Base-by-base conservation (phyloP, 1,140 invertebrate species). In the Neelides sp. region DNA sequence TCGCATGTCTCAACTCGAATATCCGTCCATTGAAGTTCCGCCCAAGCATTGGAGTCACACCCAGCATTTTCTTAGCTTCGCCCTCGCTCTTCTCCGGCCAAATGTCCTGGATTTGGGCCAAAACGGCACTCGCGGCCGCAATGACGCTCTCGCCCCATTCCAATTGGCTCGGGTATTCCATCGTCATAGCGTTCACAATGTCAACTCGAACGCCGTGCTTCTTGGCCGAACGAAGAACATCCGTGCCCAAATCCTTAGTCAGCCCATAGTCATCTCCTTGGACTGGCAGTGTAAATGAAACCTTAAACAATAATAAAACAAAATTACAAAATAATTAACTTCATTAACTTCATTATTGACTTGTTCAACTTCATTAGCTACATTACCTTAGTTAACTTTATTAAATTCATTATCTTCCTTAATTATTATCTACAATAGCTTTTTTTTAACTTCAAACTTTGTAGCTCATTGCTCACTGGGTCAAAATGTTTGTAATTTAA, bases 101-200 rank as follows among this genome's bases (percentile, higher is more conserved):
- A 26, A 63, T 54, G 34, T 48, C 34, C 45, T 56, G 55, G 55
- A 63, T 56, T 50, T 63, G 61, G 12, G 27, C 49, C 3, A 57
- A 22, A 4, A 57, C 51, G 10, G 55, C 45, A 30, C 58, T 47
- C 3, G 39, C 48, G 8, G 61, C 61, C 8, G 32, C 28, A 26
- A 63, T 61, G 7, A 62, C 54, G 10, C 52, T 43, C n/a, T 63
- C 59, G 15, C 62, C 62, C 56, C 57, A 63, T 30, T 52, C 44
- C n/a, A n/a, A n/a, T 1, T 35, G 15, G 7, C 8, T 27, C 12
- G 40, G 23, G 34, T 55, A 63, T 45, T 63, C 61, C 62, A 63
- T 63, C 4, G 59, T 57, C 62, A 63, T 63, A 34, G 59, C 55
- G 42, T 63, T 63, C 13, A 63, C 62, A 23, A 62, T 47, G 19